Evolutionary conservation across 1,140 invertebrate species (phyloP).

Genomic region (Drosophila melanica): DNA sequence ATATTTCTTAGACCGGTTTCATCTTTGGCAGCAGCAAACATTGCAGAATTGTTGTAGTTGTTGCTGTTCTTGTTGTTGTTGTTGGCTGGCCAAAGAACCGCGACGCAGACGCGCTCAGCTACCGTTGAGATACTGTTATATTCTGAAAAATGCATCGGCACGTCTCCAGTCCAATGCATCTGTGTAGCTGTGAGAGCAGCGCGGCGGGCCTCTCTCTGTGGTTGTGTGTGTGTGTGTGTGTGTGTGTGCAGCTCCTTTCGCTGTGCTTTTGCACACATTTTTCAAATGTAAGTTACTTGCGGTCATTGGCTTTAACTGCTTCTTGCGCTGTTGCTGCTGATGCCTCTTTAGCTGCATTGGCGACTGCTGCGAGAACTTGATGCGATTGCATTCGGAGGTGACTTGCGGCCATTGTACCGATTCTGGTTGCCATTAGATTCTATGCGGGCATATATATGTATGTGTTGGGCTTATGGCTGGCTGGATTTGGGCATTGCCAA

Average conservation of each 20-base stretch:
- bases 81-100: constrained; percentile 58
- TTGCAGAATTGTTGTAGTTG: constrained; percentile 44
- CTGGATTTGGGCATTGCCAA: constrained; percentile 23
- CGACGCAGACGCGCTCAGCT: constrained; percentile 52
- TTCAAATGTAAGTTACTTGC: constrained; percentile 84
- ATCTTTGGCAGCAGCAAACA: constrained; percentile 63
- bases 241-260: constrained; percentile 72
- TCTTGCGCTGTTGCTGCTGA: constrained; percentile 31
- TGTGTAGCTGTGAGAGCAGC: constrained; percentile 30
- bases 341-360: constrained; percentile 42
- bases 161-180: constrained; percentile 32
- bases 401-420: constrained; percentile 68
- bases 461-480: neutral
- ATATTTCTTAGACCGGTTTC: constrained; percentile 82
- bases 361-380: constrained; percentile 12
- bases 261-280: constrained; percentile 83
- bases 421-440: constrained; percentile 42
- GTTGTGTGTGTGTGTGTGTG: constrained; percentile 15
- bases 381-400: constrained; percentile 32
- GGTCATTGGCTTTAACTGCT: constrained; percentile 83
- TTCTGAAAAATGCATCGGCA: constrained; percentile 71
- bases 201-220: constrained; percentile 10
- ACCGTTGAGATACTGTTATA: constrained; percentile 76
- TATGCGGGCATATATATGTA: constrained; percentile 28
- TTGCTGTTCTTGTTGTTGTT: constrained; percentile 26